Evolutionary conservation across 2,797 vertebrate genomes (phyloP).

Genomic region (Anas bernieri): DNA sequence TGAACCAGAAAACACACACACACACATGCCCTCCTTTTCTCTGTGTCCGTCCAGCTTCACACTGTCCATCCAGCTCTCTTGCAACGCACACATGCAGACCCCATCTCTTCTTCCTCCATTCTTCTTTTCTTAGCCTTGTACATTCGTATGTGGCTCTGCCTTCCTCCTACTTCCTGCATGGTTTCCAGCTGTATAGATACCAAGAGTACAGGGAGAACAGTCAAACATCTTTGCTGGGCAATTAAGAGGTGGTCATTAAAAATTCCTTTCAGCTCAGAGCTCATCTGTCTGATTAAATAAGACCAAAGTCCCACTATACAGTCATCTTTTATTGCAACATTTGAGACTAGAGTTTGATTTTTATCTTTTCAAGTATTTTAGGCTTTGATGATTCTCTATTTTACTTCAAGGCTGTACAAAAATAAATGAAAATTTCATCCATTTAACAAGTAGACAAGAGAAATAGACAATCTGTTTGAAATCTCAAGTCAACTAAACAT

Average conservation of each 20-base stretch:
- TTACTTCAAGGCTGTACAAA: neutral
- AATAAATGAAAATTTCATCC: neutral
- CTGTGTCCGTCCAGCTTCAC: neutral
- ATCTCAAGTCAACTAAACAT: neutral
- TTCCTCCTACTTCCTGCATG: neutral
- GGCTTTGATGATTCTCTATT: neutral
- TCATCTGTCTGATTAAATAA: neutral
- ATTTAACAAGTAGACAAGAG: neutral
- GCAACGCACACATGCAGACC: neutral
- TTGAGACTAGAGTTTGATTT: neutral
- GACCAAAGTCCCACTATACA: neutral
- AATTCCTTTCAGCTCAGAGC: neutral
- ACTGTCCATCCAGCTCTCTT: neutral
- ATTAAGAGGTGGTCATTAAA: neutral
- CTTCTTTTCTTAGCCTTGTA: neutral
- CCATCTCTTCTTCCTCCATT: neutral
- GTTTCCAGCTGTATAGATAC: neutral
- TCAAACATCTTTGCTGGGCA: neutral
- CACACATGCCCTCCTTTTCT: neutral
- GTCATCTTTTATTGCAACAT: neutral
- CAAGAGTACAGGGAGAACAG: neutral
- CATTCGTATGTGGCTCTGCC: neutral
- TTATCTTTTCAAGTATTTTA: neutral
- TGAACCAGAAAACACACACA: neutral
- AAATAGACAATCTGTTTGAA: neutral